phyloP scores from a whole-genome alignment of 2,797 vertebrate species.

The Falco peregrinus region DNA sequence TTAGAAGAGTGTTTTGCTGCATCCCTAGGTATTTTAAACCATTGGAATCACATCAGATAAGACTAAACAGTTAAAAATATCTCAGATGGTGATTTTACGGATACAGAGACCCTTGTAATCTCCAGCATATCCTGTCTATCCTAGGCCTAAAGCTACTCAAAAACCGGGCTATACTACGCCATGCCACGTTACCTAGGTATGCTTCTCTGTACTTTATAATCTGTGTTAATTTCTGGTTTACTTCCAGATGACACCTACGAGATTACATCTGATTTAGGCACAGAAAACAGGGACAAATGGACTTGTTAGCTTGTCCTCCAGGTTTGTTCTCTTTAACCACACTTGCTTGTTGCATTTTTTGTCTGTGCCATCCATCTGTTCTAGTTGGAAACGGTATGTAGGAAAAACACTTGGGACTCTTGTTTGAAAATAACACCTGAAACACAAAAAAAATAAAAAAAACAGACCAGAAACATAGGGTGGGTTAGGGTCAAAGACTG shows the following conservation, averaged over 20 bases:
- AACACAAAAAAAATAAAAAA: neutral
- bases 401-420: neutral
- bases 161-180: neutral
- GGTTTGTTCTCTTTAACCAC: neutral
- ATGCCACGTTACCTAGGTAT: accelerated
- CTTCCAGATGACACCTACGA: neutral
- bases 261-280: neutral
- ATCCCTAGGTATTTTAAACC: neutral
- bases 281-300: neutral
- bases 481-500: neutral
- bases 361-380: neutral
- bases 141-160: neutral
- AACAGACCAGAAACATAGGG: neutral
- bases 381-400: neutral
- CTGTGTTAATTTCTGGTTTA: neutral
- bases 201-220: neutral
- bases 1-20: neutral
- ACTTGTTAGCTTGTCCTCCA: neutral
- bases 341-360: neutral
- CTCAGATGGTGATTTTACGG: neutral
- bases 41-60: neutral
- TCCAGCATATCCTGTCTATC: neutral
- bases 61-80: neutral
- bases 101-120: neutral
- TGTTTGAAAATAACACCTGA: neutral